These are phyloP conservation scores for Drosophila antonietae DNA, from an alignment of 2,888 invertebrate species.

Conservation along the genomic window DNA sequence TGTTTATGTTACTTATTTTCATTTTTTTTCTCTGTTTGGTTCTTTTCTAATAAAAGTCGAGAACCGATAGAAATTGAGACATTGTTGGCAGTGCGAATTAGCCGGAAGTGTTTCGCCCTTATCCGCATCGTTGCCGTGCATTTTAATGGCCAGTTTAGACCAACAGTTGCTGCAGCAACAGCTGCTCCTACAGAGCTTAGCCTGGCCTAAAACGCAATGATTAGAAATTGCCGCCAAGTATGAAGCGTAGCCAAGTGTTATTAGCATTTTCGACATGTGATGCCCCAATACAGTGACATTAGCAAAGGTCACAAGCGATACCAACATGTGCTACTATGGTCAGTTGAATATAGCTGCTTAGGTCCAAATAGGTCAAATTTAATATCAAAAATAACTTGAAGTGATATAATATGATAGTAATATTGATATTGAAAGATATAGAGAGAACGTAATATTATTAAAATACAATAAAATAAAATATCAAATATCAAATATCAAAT, in stretches of 20 bases:
- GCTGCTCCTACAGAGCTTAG: conserved; percentile 22
- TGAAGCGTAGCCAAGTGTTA: conserved; percentile 48
- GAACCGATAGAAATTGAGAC: conserved; percentile 67
- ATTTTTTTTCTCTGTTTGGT: conserved; percentile 1
- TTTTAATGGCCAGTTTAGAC: conserved; percentile 70
- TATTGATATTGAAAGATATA: background rate
- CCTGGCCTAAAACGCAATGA: conserved; percentile 44
- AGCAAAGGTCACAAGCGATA: conserved; percentile 9
- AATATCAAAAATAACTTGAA: background rate
- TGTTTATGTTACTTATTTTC: conserved; percentile 58
- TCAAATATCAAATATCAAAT: no score
- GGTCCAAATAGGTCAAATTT: background rate
- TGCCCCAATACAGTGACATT: conserved; percentile 8
- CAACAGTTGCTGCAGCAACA: conserved; percentile 36
- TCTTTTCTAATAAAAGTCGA: conserved; percentile 62
- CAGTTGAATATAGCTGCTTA: background rate
- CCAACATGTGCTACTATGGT: background rate
- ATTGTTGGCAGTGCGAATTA: conserved; percentile 70
- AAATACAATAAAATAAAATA: no score
- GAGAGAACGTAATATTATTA: background rate
- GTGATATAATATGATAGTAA: background rate
- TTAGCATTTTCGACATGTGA: conserved; percentile 46
- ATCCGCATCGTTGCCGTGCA: conserved; percentile 60
- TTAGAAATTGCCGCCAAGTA: conserved; percentile 53
- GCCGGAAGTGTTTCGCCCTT: conserved; percentile 59